Base-by-base conservation (phyloP, 2,797 vertebrate genomes). In the Acipenser oxyrinchus region DNA sequence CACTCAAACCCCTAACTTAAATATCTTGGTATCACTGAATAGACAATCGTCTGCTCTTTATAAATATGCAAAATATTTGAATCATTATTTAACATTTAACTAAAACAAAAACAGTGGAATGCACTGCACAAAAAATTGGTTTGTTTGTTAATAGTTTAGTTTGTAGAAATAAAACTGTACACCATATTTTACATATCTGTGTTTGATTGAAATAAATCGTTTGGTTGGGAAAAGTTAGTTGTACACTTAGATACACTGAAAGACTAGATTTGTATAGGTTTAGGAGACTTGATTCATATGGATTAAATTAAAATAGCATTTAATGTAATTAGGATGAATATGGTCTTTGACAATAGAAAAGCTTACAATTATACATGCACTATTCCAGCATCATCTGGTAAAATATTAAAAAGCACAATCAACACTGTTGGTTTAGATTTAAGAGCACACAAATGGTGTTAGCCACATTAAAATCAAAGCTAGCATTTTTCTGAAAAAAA, bases 271-370 rank as follows among this genome's bases (percentile, higher is more conserved):
- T 37, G 37, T 37, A 1, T 37, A 18, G 37, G 60, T 15, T 68
- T 49, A 1, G 7, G 60, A 67, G 57, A 49, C 49, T 66, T 48
- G 37, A 57, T 52, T 70, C 68, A 62, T 65, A 50, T 60, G 23
- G 58, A 57, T 75, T 70, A 60, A 66, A 69, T 70, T 71, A 64
- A 63, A 6, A 58, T 18, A 71, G 52, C 66, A 65, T 64, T 48
- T 60, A 53, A 10, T 70, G 53, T 63, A 64, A 74, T 72, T 68
- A 74, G 79, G 80, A 84, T 83, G 82, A 74, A 76, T 73, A 73
- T 69, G 6, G 10, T 7, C 10, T 11, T 2, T n/a, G 12, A 7
- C 55, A 13, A 4, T 58, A 58, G 37, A 37, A 37, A 37, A 37
- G 37, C 37, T 37, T 37, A 37, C 37, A 37, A 37, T 37, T 4